These are phyloP conservation scores for Leptopilina syphax DNA, from an alignment of 2,888 invertebrate genomes.

Conservation along the genomic window DNA sequence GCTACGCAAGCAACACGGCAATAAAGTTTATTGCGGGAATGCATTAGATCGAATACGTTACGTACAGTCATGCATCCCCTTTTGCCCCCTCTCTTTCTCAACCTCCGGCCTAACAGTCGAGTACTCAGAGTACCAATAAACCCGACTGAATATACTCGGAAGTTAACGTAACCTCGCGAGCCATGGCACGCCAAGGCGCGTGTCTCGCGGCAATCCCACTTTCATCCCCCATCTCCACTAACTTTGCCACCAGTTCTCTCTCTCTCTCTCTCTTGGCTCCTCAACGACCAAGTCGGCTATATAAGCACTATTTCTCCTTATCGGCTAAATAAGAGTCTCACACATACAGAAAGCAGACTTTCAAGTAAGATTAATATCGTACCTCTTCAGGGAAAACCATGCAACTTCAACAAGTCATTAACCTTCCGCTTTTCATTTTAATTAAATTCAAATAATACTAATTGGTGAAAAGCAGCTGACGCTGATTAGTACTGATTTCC, in stretches of 20 bases:
- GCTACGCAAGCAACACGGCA: constrained; percentile 68
- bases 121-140: constrained; percentile 67
- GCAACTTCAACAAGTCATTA: neutral
- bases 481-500: no score
- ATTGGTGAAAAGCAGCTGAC: neutral
- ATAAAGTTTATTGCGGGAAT: constrained; percentile 75
- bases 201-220: constrained; percentile 72
- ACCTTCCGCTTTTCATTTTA: neutral
- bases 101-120: constrained; percentile 51
- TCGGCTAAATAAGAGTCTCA: constrained; percentile 10
- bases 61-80: constrained; percentile 51
- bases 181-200: constrained; percentile 69
- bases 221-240: constrained; percentile 58
- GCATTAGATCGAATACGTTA: constrained; percentile 74
- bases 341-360: neutral
- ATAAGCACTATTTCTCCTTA: constrained; percentile 38
- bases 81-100: constrained; percentile 47
- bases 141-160: constrained; percentile 65
- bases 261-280: constrained; percentile 36
- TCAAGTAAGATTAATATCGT: constrained; percentile 2
- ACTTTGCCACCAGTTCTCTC: constrained; percentile 48
- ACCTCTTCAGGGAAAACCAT: constrained; percentile 4
- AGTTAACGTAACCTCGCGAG: constrained; percentile 66
- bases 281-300: constrained; percentile 6
- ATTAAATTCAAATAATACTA: neutral